Percentiles rank a stretch among this genome's conserved stretches.
phyloP scores from a whole-genome alignment of 92 coral and sea anemone genomes.

The Porites cylindrica region DNA sequence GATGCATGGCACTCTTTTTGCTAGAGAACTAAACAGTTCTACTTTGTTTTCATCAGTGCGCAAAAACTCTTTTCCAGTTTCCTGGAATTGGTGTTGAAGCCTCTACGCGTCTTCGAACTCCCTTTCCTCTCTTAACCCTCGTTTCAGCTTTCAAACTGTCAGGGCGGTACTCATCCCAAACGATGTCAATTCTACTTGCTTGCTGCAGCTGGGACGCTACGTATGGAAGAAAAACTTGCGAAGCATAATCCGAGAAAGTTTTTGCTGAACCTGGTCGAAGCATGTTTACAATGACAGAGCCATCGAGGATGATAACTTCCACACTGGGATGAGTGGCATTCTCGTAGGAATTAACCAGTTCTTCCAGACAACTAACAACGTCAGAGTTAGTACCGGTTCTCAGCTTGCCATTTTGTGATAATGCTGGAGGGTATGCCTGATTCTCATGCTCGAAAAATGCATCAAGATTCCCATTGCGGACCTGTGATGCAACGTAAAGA shows the following conservation, averaged over 20 bases:
- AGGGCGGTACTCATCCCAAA: too few species aligned
- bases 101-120: too few species aligned
- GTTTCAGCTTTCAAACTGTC: too few species aligned
- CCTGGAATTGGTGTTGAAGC: too few species aligned
- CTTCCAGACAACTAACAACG: conserved; percentile 45
- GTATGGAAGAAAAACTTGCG: too few species aligned
- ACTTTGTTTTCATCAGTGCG: conserved; percentile 32
- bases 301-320: conserved; percentile 60
- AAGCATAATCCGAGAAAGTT: too few species aligned
- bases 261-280: conserved; percentile 56
- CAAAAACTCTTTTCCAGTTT: too few species aligned
- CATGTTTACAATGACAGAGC: conserved; percentile 61
- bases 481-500: conserved; percentile 57
- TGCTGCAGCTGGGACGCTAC: too few species aligned
- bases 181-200: too few species aligned
- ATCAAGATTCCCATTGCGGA: conserved; percentile 62
- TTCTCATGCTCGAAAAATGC: conserved; percentile 66
- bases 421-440: conserved; percentile 62
- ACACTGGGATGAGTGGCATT: conserved; percentile 43
- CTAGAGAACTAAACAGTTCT: conserved; percentile 35
- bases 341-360: conserved; percentile 25
- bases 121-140: too few species aligned
- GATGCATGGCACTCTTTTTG: too few species aligned
- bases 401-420: conserved; percentile 63
- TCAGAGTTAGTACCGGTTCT: conserved; percentile 53